Conservation (phyloP, 2,888 invertebrate genomes). For the Sipha maydis region DNA sequence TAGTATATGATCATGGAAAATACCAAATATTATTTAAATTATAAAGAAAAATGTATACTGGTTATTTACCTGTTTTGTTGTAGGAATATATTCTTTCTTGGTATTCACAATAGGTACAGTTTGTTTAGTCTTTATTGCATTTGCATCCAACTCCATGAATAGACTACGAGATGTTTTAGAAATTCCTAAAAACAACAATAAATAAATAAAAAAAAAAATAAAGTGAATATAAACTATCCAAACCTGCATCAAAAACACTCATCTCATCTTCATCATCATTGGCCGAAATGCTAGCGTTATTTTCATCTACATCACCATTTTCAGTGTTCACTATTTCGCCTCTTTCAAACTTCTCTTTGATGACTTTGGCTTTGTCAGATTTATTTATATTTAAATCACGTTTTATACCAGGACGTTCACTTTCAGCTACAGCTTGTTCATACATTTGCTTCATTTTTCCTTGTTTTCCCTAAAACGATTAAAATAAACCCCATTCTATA, state of each 20-base stretch:
- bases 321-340: slow-evolving; percentile 76
- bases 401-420: slow-evolving; percentile 73
- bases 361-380: slow-evolving; percentile 73
- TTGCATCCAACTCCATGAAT: slow-evolving; percentile 86
- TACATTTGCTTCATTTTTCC: slow-evolving; percentile 92
- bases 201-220: slow-evolving; percentile 31
- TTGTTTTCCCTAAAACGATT: slow-evolving; percentile 78
- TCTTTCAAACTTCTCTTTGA: slow-evolving; percentile 84
- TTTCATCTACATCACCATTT: slow-evolving; percentile 70
- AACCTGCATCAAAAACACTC: slow-evolving; percentile 83
- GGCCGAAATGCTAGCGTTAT: slow-evolving; percentile 59
- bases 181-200: slow-evolving; percentile 73
- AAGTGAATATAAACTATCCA: slow-evolving; percentile 63
- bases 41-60: neutral
- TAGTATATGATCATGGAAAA: neutral
- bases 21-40: neutral
- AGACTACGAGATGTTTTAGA: slow-evolving; percentile 87
- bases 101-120: slow-evolving; percentile 70
- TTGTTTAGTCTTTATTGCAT: slow-evolving; percentile 72
- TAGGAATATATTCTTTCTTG: slow-evolving; percentile 51
- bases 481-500: slow-evolving; percentile 63
- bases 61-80: slow-evolving; percentile 34
- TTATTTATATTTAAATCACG: slow-evolving; percentile 70
- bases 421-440: slow-evolving; percentile 87
- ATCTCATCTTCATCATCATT: slow-evolving; percentile 73